Percentiles rank a stretch among this genome's conserved stretches.
Conservation (phyloP, 2,888 invertebrate genomes). For the Melikaiella ostensackeni region DNA sequence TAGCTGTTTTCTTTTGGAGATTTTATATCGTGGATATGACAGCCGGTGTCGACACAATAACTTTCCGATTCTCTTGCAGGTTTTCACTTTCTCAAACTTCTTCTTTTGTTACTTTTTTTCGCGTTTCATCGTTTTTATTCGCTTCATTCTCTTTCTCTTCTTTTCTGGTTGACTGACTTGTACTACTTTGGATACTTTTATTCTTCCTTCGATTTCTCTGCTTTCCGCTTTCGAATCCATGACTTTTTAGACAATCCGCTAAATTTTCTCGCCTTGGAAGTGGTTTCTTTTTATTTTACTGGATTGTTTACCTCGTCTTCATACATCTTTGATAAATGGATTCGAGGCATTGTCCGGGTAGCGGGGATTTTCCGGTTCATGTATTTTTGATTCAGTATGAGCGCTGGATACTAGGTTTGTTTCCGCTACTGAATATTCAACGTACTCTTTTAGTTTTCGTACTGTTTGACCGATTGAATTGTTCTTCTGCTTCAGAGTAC, state of each 20-base stretch:
- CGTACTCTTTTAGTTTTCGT: neutral
- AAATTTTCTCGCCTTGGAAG: too few relatives aligned
- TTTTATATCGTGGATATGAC: neutral
- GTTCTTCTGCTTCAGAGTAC: neutral
- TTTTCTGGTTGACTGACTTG: too few relatives aligned
- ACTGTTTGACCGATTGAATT: neutral
- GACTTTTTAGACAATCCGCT: too few relatives aligned
- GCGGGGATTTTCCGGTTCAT: neutral
- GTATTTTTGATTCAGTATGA: neutral
- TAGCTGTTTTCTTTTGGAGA: neutral
- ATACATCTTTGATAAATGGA: neutral
- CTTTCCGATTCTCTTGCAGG: neutral
- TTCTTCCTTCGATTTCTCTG: neutral
- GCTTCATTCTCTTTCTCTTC: too few relatives aligned
- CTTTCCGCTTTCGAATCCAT: neutral
- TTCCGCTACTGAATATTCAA: neutral
- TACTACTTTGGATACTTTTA: neutral
- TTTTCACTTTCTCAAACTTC: neutral
- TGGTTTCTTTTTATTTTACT: neutral
- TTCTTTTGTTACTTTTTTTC: neutral
- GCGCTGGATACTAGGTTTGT: neutral
- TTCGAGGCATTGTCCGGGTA: neutral
- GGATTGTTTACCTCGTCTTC: neutral
- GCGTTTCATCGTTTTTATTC: too few relatives aligned
- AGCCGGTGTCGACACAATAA: neutral